These are phyloP conservation scores for Cottus gobio DNA, from an alignment of 2,113 vertebrate genomes.

Conservation along the genomic window DNA sequence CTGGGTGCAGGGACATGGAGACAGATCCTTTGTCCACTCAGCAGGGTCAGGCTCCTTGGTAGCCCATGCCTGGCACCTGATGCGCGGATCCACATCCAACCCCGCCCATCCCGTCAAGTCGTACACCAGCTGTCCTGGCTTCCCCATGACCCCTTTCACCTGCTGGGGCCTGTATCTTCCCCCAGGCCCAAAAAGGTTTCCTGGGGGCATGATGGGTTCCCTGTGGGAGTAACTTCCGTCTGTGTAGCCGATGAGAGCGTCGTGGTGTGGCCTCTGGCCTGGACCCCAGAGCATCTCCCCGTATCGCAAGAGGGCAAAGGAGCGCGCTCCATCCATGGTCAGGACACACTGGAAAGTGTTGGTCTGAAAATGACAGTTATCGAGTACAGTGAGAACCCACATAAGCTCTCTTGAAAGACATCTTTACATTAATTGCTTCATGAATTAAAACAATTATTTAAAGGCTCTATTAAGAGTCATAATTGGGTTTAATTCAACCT, in stretches of 20 bases:
- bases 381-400: neutral
- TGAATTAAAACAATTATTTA: no score
- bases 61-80: conserved; percentile 82
- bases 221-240: conserved; percentile 77
- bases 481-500: neutral
- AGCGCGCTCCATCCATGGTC: conserved; percentile 82
- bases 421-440: neutral
- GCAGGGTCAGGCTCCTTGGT: conserved; percentile 75
- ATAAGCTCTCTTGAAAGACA: neutral
- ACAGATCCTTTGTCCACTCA: conserved; percentile 72
- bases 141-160: conserved; percentile 75
- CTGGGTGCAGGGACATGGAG: conserved; percentile 84
- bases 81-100: conserved; percentile 55
- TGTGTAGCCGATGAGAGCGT: conserved; percentile 84
- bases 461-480: neutral
- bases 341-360: conserved; percentile 88
- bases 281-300: conserved; percentile 84
- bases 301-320: conserved; percentile 84
- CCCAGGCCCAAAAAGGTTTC: conserved; percentile 77
- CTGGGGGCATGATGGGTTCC: conserved; percentile 72
- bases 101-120: conserved; percentile 65
- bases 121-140: conserved; percentile 81
- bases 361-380: conserved; percentile 68
- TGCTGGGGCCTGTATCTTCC: conserved; percentile 85
- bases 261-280: conserved; percentile 78